Evolutionary conservation across 2,113 vertebrate species (phyloP).

Genomic region (Okapia johnstoni): DNA sequence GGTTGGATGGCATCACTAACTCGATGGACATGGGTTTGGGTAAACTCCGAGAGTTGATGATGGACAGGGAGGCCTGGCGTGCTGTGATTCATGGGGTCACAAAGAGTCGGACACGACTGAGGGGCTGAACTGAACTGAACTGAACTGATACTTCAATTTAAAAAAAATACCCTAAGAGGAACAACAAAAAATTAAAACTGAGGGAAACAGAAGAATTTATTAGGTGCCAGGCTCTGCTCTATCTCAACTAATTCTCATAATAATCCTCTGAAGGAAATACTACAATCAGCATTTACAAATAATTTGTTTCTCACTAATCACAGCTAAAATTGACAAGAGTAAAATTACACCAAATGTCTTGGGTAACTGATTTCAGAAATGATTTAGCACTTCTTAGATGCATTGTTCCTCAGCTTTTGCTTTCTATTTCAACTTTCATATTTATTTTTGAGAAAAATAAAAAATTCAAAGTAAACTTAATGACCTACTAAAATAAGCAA

Average conservation of each 20-base stretch:
- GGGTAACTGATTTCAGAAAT: neutral
- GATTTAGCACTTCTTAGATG: neutral
- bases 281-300: neutral
- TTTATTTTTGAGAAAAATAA: neutral
- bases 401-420: neutral
- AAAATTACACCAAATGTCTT: neutral
- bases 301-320: neutral
- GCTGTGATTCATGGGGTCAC: too few species aligned
- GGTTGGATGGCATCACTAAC: too few species aligned
- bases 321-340: neutral
- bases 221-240: neutral
- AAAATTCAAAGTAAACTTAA: neutral
- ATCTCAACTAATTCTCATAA: neutral
- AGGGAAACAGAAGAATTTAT: neutral
- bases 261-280: neutral
- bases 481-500: neutral
- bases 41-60: too few species aligned
- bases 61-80: too few species aligned
- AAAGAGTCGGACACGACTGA: too few species aligned
- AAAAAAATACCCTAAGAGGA: neutral
- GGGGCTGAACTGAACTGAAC: too few species aligned
- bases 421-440: neutral
- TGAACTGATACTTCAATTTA: neutral
- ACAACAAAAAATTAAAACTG: neutral
- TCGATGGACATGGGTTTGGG: too few species aligned